These are phyloP conservation scores for Bombus cullumanus DNA, from an alignment of 1,140 invertebrate species.

Conservation along the genomic window DNA sequence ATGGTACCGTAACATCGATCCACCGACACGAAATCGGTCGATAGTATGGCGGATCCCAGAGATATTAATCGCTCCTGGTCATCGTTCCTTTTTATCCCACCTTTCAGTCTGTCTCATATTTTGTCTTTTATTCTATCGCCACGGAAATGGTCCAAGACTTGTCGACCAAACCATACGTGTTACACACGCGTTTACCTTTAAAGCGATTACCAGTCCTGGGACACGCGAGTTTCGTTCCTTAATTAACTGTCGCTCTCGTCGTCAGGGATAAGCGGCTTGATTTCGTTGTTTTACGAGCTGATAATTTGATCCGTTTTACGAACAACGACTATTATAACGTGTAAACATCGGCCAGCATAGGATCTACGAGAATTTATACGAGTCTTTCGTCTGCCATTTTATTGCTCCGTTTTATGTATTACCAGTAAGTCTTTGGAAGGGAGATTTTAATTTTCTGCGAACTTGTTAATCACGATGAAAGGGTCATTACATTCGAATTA, in stretches of 20 bases:
- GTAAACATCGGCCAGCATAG: not conserved
- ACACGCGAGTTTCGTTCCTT: slow-evolving; percentile 16
- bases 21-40: slow-evolving; percentile 37
- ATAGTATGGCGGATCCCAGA: slow-evolving; percentile 35
- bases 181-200: slow-evolving; percentile 5
- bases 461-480: not conserved
- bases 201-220: not conserved
- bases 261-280: not conserved
- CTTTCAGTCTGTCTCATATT: not conserved
- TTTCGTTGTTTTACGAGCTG: slow-evolving; percentile 1
- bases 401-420: not conserved
- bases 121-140: not conserved
- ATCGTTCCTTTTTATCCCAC: not conserved
- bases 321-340: not conserved
- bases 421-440: not conserved
- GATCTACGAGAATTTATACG: not conserved
- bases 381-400: not conserved
- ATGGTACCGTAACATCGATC: slow-evolving; percentile 62
- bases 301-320: slow-evolving; percentile 15
- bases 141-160: not conserved
- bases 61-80: slow-evolving; percentile 7
- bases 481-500: slow-evolving; percentile 16
- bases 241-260: slow-evolving; percentile 29
- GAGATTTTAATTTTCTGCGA: not conserved
- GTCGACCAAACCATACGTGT: not conserved